phyloP scores from a whole-genome alignment of 2,113 vertebrate species.

The Echinops telfairi region DNA sequence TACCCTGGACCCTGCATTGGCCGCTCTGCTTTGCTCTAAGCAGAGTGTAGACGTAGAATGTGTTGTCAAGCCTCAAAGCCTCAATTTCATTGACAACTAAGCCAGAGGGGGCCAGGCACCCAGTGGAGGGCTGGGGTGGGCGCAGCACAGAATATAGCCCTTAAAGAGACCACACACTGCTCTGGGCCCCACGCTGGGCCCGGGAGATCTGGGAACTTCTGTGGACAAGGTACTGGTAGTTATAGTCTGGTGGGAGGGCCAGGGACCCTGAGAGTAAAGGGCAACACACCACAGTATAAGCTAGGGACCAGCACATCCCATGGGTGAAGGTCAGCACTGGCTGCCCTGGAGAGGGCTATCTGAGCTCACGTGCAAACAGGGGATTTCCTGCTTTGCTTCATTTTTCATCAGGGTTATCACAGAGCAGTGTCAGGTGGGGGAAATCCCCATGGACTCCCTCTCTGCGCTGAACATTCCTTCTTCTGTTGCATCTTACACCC shows the following conservation, averaged over 20 bases:
- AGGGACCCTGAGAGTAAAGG: neutral
- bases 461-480: neutral
- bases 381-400: neutral
- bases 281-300: rapidly evolving
- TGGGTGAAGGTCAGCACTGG: rapidly evolving
- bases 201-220: neutral
- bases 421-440: too few species aligned
- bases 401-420: neutral
- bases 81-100: neutral
- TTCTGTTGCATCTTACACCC: neutral
- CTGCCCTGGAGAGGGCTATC: rapidly evolving
- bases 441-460: neutral
- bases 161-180: rapidly evolving
- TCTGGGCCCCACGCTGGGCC: neutral
- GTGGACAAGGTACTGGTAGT: rapidly evolving
- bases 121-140: rapidly evolving
- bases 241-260: rapidly evolving
- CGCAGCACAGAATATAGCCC: rapidly evolving
- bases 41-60: neutral
- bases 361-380: rapidly evolving
- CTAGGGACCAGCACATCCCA: rapidly evolving
- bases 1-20: rapidly evolving
- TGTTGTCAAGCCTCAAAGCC: neutral
- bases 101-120: rapidly evolving
- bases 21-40: neutral